These are phyloP conservation scores for Merops nubicus DNA, from an alignment of 2,113 vertebrate genomes.

Conservation along the genomic window DNA sequence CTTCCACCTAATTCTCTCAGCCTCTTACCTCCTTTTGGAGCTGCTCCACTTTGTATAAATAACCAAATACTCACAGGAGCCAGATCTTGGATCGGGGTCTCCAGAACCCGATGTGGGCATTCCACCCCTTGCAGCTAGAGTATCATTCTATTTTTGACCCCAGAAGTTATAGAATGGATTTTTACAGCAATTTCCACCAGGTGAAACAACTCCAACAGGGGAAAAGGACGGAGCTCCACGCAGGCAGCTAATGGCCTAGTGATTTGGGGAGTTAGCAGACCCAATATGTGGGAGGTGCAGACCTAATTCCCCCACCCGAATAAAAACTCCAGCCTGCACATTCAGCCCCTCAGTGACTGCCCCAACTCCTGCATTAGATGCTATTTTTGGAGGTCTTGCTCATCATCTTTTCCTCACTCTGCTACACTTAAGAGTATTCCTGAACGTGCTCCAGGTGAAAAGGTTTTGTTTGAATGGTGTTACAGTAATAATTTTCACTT, in stretches of 20 bases:
- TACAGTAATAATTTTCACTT: constrained; percentile 35
- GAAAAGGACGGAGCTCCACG: neutral
- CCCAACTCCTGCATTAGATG: neutral
- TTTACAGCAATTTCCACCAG: neutral
- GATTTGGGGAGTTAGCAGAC: neutral
- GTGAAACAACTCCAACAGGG: neutral
- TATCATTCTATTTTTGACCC: constrained; percentile 7
- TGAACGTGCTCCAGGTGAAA: neutral
- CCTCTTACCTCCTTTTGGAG: constrained; percentile 30
- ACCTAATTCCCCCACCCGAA: neutral
- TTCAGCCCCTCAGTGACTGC: neutral
- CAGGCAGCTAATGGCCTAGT: neutral
- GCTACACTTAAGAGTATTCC: neutral
- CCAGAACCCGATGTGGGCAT: neutral
- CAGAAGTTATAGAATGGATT: neutral
- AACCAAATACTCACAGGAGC: constrained; percentile 2
- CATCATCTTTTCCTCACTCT: neutral
- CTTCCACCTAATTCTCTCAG: constrained; percentile 38
- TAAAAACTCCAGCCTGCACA: neutral
- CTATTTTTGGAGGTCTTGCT: neutral
- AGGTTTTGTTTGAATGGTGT: constrained; percentile 12
- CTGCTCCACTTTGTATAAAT: constrained; percentile 66
- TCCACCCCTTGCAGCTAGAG: neutral
- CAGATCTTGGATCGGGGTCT: neutral
- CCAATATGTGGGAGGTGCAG: neutral